Percentiles rank a stretch among this genome's conserved stretches.
Conservation (phyloP, 2,797 vertebrate species). For the Triplophysa yarkandensis region DNA sequence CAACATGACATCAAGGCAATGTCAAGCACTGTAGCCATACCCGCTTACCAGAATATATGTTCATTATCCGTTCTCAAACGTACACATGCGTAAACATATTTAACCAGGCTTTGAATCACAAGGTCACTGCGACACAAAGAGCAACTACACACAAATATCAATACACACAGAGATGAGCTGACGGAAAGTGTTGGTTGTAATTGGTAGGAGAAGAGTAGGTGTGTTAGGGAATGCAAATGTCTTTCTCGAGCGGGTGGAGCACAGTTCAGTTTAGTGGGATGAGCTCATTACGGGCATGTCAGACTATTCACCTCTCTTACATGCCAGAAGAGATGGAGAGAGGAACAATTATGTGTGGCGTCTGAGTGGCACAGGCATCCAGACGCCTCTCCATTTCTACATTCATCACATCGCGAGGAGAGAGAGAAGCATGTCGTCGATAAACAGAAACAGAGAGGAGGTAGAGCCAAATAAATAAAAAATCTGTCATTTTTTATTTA, state of each 20-base stretch:
- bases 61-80: not conserved
- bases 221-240: slow-evolving; percentile 40
- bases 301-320: slow-evolving; percentile 32
- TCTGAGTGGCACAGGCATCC: slow-evolving; percentile 31
- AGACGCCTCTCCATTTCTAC: slow-evolving; percentile 21
- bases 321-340: slow-evolving; percentile 9
- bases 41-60: slow-evolving; percentile 25
- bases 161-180: slow-evolving; percentile 4
- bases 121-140: slow-evolving; percentile 11
- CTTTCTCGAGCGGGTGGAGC: slow-evolving; percentile 18
- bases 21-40: slow-evolving; percentile 24
- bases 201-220: slow-evolving; percentile 27
- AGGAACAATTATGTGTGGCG: slow-evolving; percentile 28
- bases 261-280: slow-evolving; percentile 25
- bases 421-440: not conserved
- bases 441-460: not conserved
- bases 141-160: not conserved
- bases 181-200: slow-evolving; percentile 8
- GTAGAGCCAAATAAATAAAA: not conserved
- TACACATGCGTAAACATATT: not conserved
- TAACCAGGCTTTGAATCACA: slow-evolving; percentile 5
- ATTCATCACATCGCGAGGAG: slow-evolving; percentile 23
- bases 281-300: slow-evolving; percentile 48
- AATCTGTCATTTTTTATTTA: not conserved
- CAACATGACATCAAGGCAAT: slow-evolving; percentile 31